Base-by-base conservation (phyloP, 2,888 invertebrate species). In the Drosophila setosimentum region DNA sequence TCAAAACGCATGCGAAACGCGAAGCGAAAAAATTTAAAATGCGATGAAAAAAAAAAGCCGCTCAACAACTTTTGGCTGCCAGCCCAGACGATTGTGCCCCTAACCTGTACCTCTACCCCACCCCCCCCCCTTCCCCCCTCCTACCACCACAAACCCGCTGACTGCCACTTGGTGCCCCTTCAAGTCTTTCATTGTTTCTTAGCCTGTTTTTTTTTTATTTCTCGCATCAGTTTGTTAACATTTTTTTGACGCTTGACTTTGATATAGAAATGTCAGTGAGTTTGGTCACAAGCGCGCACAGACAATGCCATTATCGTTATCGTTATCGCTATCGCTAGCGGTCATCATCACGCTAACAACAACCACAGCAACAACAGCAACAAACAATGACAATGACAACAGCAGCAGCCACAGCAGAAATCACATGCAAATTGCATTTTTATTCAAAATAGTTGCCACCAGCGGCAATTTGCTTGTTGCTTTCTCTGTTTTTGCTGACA, bases 1-100 rank as follows among this genome's bases (percentile, higher is more conserved):
- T 83, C 86, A 83, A 80, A 83, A 85, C 69, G 76, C 54, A 55
- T 45, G 24, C 45, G 45, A 76, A 76, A 75, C 68, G 62, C 62
- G 68, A 68, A 69, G 50, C 78, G 65, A 18, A 63, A 73, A 61
- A 55, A 24, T 13, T n/a, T 73, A 74, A 75, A 81, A 71, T 24
- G 16, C 66, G 49, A n/a, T n/a, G n/a, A 54, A 77, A 37, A 11
- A n/a, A 40, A 45, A 69, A 60, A 70, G 40, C 66, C 54, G 73
- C 63, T 78, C 66, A 66, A 63, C 80, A 72, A 75, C 67, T 80
- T 80, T 83, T 83, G 60, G 29, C 78, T 59, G 63, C 32, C 71
- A 48, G 81, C 45, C 80, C 57, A 67, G 58, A 30, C 61, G 50
- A 51, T 66, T 67, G 62, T 35, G 45, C 37, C 21, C 16, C 27